Evolutionary conservation across 2,113 vertebrate genomes (phyloP), one percentile per base, ranked within the genome.

Genomic region (Toxostoma redivivum): DNA sequence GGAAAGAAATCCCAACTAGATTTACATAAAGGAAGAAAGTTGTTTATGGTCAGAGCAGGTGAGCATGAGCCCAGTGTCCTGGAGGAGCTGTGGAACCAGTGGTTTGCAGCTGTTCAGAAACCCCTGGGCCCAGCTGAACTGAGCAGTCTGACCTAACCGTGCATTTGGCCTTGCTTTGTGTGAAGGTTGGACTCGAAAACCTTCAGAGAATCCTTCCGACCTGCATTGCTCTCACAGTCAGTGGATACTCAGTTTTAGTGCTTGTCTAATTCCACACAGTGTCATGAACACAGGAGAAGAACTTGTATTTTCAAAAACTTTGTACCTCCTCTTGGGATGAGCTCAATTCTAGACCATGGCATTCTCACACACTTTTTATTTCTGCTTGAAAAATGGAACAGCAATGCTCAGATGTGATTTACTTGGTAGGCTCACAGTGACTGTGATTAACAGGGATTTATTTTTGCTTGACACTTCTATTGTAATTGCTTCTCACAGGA

Each of bases 401-500:
- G 58, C 38, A 62, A 15, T 1, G 3, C 42, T 23, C 54, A 94
- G n/a, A 81, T 2, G 4, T 77, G 66, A 82, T 65, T 94, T 94
- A 47, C 42, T 77, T 94, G 81, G 42, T 86, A 95, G 51, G 48
- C 53, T 96, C 17, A 28, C 30, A 47, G 61, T 61, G 91, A 48
- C 83, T 88, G 56, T 88, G 81, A 82, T 95, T 94, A 90, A 87
- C 81, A 71, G 20, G 40, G 35, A 56, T 79, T 91, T 96, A 86
- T 80, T 94, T 97, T 90, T 86, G 64, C 58, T 85, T 92, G 91
- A 81, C 79, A 53, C 38, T 92, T 92, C 60, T 88, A 70, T 86
- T 92, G 69, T 96, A 95, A 95, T 88, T 88, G 74, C 48, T 86
- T 93, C 44, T 86, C 82, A 92, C 38, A 51, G 62, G 81, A 90